Conservation (phyloP, 2,797 vertebrate genomes). For the Pangasius macronema region DNA sequence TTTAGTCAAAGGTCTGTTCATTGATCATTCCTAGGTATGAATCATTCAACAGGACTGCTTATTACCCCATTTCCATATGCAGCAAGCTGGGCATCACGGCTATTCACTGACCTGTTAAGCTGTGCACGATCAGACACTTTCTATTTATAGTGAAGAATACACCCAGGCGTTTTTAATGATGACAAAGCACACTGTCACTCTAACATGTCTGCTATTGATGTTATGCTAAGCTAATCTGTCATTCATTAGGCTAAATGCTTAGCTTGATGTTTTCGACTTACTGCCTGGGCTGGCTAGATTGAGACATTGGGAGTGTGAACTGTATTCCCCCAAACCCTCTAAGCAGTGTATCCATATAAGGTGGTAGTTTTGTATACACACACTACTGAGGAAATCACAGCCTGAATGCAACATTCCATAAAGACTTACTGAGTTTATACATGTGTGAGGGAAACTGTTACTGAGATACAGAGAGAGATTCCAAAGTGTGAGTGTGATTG, state of each 20-base stretch:
- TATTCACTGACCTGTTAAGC: constrained; percentile 50
- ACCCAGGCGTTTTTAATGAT: constrained; percentile 50
- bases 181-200: constrained; percentile 48
- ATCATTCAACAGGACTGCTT: constrained; percentile 33
- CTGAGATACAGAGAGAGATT: neutral
- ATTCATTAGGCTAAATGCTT: constrained; percentile 40
- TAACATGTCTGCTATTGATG: constrained; percentile 22
- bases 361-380: constrained; percentile 55
- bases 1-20: constrained; percentile 43
- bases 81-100: constrained; percentile 32
- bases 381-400: constrained; percentile 43
- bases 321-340: constrained; percentile 41
- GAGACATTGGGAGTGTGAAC: constrained; percentile 42
- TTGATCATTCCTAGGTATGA: constrained; percentile 44
- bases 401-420: constrained; percentile 49
- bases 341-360: constrained; percentile 60
- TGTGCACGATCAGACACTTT: constrained; percentile 49
- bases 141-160: constrained; percentile 54
- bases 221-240: constrained; percentile 22
- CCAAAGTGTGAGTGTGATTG: neutral
- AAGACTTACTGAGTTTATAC: constrained; percentile 36
- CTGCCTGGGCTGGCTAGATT: constrained; percentile 31
- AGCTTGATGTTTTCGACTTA: constrained; percentile 24
- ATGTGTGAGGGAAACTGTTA: constrained; percentile 23
- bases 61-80: constrained; percentile 36